phyloP scores from a whole-genome alignment of 2,113 vertebrate genomes.

The Phalacrocorax pelagicus region DNA sequence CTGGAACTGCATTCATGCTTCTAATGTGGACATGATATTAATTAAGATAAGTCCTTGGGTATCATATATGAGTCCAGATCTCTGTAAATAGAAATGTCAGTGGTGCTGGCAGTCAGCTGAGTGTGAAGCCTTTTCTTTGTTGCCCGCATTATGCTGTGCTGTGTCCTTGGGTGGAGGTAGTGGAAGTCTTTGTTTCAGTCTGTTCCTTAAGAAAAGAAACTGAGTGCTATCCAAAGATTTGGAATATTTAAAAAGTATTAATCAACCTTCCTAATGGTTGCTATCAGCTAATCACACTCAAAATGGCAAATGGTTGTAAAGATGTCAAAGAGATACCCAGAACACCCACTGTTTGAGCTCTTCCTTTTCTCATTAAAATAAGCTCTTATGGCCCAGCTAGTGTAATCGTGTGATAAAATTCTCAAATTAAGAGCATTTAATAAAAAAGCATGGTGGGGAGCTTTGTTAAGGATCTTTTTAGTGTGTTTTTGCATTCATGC shows the following conservation, averaged over 20 bases:
- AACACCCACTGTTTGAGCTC: constrained; percentile 65
- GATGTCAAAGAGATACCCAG: constrained; percentile 64
- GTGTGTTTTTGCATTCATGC: constrained; percentile 65
- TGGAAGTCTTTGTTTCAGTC: constrained; percentile 7
- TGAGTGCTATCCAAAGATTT: constrained; percentile 2
- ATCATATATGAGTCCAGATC: neutral
- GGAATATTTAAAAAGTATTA: constrained; percentile 67
- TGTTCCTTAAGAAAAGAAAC: neutral
- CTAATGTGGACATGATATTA: constrained; percentile 18
- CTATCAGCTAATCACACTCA: constrained; percentile 61
- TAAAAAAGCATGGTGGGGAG: constrained; percentile 65
- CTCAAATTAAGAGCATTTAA: constrained; percentile 67
- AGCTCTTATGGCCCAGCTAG: constrained; percentile 69
- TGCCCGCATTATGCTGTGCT: neutral
- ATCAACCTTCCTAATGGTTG: constrained; percentile 63
- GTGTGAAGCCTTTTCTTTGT: neutral
- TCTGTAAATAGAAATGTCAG: constrained; percentile 4
- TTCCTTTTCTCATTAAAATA: constrained; percentile 72
- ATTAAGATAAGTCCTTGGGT: constrained; percentile 31
- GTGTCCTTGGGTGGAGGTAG: neutral
- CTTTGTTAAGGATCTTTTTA: constrained; percentile 68
- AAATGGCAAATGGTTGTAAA: constrained; percentile 69
- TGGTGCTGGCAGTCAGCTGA: neutral
- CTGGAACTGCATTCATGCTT: neutral
- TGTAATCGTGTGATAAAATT: constrained; percentile 70